phyloP scores from a whole-genome alignment of 2,888 invertebrate species.

The Caenorhabditis virilis region DNA sequence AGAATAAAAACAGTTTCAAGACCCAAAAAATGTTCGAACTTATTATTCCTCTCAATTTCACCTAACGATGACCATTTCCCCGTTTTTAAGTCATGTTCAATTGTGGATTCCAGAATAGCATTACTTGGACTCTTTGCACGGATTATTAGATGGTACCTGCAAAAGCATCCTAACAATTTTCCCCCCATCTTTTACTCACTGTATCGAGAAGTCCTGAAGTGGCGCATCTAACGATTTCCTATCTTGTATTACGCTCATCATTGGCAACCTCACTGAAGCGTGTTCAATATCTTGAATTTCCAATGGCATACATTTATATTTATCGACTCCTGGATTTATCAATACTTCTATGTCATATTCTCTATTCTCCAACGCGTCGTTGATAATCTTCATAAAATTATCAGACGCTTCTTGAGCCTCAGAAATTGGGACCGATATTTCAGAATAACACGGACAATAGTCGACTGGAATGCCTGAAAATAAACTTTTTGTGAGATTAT shows the following conservation, averaged over 20 bases:
- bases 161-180: background rate
- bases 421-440: conserved; percentile 39
- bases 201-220: conserved; percentile 12
- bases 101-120: conserved; percentile 44
- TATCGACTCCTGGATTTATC: background rate
- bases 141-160: conserved; percentile 45
- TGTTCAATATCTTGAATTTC: conserved; percentile 19
- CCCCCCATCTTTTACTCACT: conserved; percentile 3
- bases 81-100: conserved; percentile 40
- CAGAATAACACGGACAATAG: conserved; percentile 57
- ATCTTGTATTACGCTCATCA: conserved; percentile 20
- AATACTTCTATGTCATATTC: conserved; percentile 25
- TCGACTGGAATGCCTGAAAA: conserved; percentile 49
- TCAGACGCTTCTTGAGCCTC: conserved; percentile 42
- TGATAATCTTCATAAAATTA: conserved; percentile 22
- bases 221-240: conserved; percentile 15
- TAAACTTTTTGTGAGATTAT: conserved; percentile 4
- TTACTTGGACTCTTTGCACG: conserved; percentile 41
- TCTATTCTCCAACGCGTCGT: conserved; percentile 23
- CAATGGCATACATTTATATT: conserved; percentile 26
- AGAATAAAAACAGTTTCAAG: background rate
- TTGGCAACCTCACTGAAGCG: conserved; percentile 29
- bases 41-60: conserved; percentile 56
- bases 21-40: conserved; percentile 20
- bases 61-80: conserved; percentile 37